Evolutionary conservation across 2,113 vertebrate genomes (phyloP).

Genomic region (Fulmarus glacialis): DNA sequence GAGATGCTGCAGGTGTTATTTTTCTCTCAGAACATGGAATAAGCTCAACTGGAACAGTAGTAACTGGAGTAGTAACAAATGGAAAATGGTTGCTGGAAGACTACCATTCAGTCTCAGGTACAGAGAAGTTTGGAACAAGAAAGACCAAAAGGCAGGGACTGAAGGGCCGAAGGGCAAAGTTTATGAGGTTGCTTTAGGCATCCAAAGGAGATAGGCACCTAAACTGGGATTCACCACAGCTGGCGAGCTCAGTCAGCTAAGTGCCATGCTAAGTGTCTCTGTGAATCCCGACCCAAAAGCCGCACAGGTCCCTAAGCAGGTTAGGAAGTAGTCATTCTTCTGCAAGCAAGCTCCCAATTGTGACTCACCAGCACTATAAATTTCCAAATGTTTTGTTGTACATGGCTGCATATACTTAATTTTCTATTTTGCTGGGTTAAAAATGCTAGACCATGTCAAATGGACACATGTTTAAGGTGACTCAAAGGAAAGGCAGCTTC

Average conservation of each 20-base stretch:
- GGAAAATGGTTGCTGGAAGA: background rate
- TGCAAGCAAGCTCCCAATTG: background rate
- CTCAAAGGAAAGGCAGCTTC: conserved; percentile 6
- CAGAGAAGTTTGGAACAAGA: background rate
- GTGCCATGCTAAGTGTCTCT: background rate
- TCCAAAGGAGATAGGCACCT: background rate
- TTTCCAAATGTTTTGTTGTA: background rate
- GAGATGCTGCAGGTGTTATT: background rate
- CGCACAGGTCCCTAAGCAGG: background rate
- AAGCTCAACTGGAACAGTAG: background rate
- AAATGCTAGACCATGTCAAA: background rate
- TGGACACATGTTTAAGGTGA: background rate
- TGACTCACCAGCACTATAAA: background rate
- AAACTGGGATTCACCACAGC: background rate
- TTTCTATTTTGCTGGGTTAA: background rate
- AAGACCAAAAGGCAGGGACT: background rate
- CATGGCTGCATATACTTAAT: background rate
- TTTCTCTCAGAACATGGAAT: background rate
- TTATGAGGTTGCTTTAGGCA: background rate
- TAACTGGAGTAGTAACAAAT: background rate
- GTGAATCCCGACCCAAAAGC: background rate
- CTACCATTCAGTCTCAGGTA: background rate
- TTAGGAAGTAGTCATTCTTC: background rate
- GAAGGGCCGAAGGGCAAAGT: background rate
- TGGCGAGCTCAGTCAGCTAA: background rate